A percentile compares a stretch with the other conserved stretches of the same genome.
Evolutionary conservation across 1,140 invertebrate genomes (phyloP).

Genomic region (Drosophila punjabiensis): DNA sequence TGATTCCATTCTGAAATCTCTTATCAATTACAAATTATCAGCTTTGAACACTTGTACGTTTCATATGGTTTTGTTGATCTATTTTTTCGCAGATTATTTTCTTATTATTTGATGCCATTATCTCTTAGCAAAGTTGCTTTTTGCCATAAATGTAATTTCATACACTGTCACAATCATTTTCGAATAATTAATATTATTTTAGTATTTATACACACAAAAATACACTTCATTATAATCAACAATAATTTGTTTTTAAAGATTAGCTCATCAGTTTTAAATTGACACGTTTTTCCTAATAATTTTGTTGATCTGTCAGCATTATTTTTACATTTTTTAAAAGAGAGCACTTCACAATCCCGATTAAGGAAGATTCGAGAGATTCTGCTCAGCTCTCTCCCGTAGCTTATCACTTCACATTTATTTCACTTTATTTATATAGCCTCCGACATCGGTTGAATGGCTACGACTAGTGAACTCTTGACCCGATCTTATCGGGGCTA

Average conservation of each 20-base stretch:
- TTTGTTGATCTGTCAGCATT: slow-evolving; percentile 2
- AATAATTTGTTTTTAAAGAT: neutral
- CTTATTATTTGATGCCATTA: slow-evolving; percentile 3
- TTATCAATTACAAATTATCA: slow-evolving; percentile 27
- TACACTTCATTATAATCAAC: neutral
- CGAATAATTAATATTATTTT: neutral
- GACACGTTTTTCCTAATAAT: neutral
- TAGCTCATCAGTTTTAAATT: neutral
- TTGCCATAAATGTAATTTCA: slow-evolving; percentile 1
- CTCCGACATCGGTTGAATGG: slow-evolving; percentile 23
- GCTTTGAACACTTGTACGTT: slow-evolving; percentile 26
- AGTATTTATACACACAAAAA: neutral
- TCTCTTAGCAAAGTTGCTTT: slow-evolving; percentile 1
- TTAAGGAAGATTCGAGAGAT: slow-evolving; percentile 10
- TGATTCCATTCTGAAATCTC: slow-evolving; percentile 11
- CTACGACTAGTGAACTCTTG: slow-evolving; percentile 63
- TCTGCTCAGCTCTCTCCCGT: neutral
- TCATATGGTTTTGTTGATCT: slow-evolving; percentile 14
- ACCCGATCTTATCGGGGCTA: slow-evolving; percentile 59
- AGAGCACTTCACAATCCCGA: slow-evolving; percentile 12
- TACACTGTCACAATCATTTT: neutral
- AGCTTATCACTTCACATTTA: slow-evolving; percentile 50
- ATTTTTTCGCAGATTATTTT: slow-evolving; percentile 4
- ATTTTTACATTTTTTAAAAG: neutral
- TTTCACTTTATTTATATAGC: slow-evolving; percentile 42